Conservation (phyloP, 1,140 invertebrate species). For the Varroa destructor region DNA sequence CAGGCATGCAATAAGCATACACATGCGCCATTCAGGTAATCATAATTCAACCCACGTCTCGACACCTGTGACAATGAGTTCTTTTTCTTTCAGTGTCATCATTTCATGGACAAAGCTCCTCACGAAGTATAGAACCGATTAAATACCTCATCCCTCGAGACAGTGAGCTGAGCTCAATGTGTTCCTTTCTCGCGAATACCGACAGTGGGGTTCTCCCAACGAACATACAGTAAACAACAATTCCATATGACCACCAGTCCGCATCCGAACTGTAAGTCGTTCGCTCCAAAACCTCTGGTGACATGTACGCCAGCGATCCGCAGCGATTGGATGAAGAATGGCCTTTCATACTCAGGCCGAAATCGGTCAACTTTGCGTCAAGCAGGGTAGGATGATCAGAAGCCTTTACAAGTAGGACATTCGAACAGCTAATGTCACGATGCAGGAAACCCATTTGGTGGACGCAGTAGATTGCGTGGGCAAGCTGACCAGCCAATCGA, state of each 20-base stretch:
- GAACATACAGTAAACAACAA: conserved; percentile 29
- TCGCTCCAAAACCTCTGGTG: conserved; percentile 29
- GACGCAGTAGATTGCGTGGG: conserved; percentile 16
- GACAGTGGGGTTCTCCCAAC: conserved; percentile 28
- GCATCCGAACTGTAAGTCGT: conserved; percentile 15
- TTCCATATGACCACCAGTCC: conserved; percentile 31
- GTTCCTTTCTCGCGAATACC: conserved; percentile 26
- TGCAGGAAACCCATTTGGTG: conserved; percentile 29
- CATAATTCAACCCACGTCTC: too few relatives aligned
- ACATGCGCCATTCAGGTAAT: too few relatives aligned
- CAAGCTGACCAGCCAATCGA: conserved; percentile 20
- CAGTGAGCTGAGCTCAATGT: background rate
- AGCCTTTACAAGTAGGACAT: conserved; percentile 9
- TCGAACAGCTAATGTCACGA: conserved; percentile 24
- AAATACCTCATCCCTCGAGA: conserved; percentile 6
- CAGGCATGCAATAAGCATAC: too few relatives aligned
- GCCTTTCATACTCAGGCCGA: background rate
- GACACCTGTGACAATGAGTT: too few relatives aligned
- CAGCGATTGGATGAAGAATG: background rate
- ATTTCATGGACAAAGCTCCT: too few relatives aligned
- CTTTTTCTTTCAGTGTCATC: too few relatives aligned
- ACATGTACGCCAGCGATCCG: conserved; percentile 28
- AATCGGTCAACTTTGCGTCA: conserved; percentile 24
- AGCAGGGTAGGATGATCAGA: background rate
- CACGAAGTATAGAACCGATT: too few relatives aligned